Conservation (phyloP, 2,797 vertebrate genomes). For the Pelobates cultripes region DNA sequence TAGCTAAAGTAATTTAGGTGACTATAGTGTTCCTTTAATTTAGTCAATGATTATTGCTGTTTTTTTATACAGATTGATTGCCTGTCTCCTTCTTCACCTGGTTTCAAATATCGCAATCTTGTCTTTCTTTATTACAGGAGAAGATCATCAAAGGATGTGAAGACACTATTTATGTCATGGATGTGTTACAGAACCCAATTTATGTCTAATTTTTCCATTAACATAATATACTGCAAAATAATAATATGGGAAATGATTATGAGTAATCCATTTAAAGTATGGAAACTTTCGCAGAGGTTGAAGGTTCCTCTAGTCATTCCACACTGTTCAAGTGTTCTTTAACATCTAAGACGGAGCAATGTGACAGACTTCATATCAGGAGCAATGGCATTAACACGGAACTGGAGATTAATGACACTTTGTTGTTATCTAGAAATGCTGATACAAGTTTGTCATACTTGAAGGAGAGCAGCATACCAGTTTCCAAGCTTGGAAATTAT, state of each 20-base stretch:
- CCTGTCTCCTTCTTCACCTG: background rate
- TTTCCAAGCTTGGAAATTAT: constrained; percentile 7
- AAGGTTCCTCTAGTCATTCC: constrained; percentile 59
- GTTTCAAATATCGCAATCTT: background rate
- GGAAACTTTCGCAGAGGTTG: constrained; percentile 71
- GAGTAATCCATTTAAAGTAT: constrained; percentile 64
- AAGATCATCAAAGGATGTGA: background rate
- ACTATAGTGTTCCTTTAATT: too few relatives aligned
- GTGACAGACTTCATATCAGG: constrained; percentile 56
- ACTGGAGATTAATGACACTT: constrained; percentile 49
- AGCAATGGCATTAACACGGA: constrained; percentile 28
- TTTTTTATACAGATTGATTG: too few relatives aligned
- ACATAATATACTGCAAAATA: background rate
- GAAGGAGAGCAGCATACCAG: constrained; percentile 19
- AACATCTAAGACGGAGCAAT: constrained; percentile 52
- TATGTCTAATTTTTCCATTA: background rate
- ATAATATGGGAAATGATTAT: background rate
- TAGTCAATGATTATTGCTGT: too few relatives aligned
- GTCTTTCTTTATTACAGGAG: constrained; percentile 30
- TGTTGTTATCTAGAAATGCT: constrained; percentile 35
- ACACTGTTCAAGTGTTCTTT: constrained; percentile 57
- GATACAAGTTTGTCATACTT: constrained; percentile 21
- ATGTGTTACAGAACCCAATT: background rate
- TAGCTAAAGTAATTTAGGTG: too few relatives aligned
- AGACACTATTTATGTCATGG: background rate